phyloP scores from a whole-genome alignment of 2,888 invertebrate genomes.

The Agrotis segetum region DNA sequence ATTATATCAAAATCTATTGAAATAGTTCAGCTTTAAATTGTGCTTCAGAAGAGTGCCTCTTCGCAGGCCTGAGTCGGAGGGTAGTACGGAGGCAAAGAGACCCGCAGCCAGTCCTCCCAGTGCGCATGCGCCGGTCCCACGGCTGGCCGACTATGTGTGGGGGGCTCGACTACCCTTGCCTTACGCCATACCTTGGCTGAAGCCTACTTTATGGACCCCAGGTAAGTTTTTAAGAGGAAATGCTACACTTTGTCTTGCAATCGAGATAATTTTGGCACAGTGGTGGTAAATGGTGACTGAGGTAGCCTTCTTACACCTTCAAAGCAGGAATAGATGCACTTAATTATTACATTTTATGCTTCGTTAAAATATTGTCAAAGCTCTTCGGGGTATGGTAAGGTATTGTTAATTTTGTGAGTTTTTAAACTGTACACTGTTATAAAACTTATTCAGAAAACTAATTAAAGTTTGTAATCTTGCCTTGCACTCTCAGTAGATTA shows the following conservation, averaged over 20 bases:
- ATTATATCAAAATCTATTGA: slow-evolving; percentile 47
- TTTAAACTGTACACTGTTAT: too few relatives aligned
- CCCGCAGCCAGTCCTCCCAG: slow-evolving; percentile 93
- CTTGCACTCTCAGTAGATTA: too few relatives aligned
- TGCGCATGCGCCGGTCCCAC: slow-evolving; percentile 94
- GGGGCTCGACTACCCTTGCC: slow-evolving; percentile 92
- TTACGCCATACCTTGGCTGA: slow-evolving; percentile 93
- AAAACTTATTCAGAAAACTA: background rate
- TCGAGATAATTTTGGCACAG: background rate
- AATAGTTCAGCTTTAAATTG: slow-evolving; percentile 87
- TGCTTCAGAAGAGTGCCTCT: slow-evolving; percentile 87
- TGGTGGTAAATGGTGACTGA: background rate
- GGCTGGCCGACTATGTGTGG: slow-evolving; percentile 96
- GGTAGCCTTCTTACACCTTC: background rate
- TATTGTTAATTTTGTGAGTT: background rate
- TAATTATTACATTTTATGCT: background rate
- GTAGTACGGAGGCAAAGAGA: slow-evolving; percentile 94
- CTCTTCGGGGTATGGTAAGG: too few relatives aligned
- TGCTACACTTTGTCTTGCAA: background rate
- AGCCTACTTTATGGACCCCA: slow-evolving; percentile 89
- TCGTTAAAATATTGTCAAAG: background rate
- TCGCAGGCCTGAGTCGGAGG: slow-evolving; percentile 91
- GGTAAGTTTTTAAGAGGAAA: slow-evolving; percentile 68
- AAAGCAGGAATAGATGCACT: too few relatives aligned
- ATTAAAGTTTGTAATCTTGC: background rate